Evolutionary conservation across 2,888 invertebrate genomes (phyloP).

Genomic region (Lithosia quadra): DNA sequence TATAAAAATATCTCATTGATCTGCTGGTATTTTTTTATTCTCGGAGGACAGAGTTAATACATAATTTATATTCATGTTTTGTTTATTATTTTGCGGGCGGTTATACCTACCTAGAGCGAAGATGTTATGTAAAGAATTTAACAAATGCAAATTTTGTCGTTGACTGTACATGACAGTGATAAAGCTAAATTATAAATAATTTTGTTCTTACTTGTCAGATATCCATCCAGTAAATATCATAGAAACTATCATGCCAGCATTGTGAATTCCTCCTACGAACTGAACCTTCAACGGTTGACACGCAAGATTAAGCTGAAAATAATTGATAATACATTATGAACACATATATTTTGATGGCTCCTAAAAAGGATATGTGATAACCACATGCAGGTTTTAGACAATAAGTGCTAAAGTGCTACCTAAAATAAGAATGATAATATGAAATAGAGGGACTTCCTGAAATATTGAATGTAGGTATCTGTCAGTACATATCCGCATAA

Average conservation of each 20-base stretch:
- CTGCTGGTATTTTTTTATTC: too few relatives aligned
- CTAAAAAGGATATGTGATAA: constrained; percentile 5
- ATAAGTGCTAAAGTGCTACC: constrained; percentile 16
- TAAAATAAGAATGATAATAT: constrained; percentile 7
- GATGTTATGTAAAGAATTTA: too few relatives aligned
- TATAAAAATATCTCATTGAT: too few relatives aligned
- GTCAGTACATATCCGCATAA: background rate
- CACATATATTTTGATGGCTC: background rate
- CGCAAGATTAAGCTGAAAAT: constrained; percentile 71
- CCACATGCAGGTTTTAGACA: constrained; percentile 9
- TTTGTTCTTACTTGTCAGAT: constrained; percentile 83
- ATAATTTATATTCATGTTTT: too few relatives aligned
- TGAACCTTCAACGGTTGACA: constrained; percentile 84
- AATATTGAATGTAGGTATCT: background rate
- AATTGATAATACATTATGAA: constrained; percentile 12
- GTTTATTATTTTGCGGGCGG: too few relatives aligned
- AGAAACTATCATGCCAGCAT: constrained; percentile 88
- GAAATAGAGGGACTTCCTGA: constrained; percentile 12
- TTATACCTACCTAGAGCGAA: too few relatives aligned
- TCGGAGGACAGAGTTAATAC: too few relatives aligned
- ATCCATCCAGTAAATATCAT: constrained; percentile 87
- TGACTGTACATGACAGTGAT: background rate
- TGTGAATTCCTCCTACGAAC: constrained; percentile 87
- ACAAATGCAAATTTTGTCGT: too few relatives aligned
- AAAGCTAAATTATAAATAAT: background rate